Evolutionary conservation across 92 coral and sea anemone species (phyloP).

Genomic region (Palythoa heliodiscus): DNA sequence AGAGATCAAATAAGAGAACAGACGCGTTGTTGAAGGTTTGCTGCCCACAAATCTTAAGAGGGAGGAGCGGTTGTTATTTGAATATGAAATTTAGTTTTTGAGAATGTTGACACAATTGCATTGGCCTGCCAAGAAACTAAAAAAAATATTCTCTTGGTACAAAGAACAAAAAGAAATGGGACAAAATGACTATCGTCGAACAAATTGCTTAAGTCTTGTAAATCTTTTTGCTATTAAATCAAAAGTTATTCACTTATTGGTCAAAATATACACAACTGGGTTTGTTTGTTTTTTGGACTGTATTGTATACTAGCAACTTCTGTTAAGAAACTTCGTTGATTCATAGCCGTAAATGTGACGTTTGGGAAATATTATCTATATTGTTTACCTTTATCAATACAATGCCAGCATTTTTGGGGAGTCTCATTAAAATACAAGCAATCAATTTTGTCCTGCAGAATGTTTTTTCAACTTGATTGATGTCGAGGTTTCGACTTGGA

Average conservation of each 20-base stretch:
- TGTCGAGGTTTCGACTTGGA: background rate
- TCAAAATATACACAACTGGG: background rate
- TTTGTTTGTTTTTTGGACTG: background rate
- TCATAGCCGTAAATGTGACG: constrained; percentile 13
- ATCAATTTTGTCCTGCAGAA: background rate
- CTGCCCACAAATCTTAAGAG: background rate
- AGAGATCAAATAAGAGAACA: constrained; percentile 2
- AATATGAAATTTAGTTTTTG: background rate
- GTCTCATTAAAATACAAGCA: background rate
- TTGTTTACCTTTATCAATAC: constrained; percentile 14
- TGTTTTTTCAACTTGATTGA: background rate
- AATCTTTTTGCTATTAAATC: too few species aligned
- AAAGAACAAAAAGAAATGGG: background rate
- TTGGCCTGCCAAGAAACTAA: background rate
- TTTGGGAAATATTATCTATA: constrained; percentile 25
- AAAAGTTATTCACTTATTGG: too few species aligned
- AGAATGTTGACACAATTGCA: constrained; percentile 18
- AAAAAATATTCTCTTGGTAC: background rate
- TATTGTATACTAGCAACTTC: constrained; percentile 28
- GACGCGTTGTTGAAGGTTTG: constrained; percentile 21
- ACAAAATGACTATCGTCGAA: background rate
- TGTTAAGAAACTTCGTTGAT: constrained; percentile 18
- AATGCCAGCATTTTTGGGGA: constrained; percentile 12
- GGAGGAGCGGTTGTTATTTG: constrained; percentile 33
- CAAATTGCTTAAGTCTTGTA: background rate